A percentile compares a stretch with the other conserved stretches of the same genome.
Evolutionary conservation across 2,797 vertebrate species (phyloP).

Genomic region (Rhyacichthys aspro): DNA sequence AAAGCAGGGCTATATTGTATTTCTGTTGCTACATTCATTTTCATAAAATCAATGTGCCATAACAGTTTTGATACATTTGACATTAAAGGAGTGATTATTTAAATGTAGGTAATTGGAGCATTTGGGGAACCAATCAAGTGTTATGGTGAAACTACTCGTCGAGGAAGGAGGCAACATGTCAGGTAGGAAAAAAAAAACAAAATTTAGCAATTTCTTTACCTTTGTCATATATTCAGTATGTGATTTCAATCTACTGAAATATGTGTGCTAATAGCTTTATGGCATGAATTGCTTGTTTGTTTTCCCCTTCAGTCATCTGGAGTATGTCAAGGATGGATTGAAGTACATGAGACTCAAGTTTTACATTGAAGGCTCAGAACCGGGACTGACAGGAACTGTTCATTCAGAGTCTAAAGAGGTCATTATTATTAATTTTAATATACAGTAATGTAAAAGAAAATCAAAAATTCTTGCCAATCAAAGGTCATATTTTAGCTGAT

Average conservation of each 20-base stretch:
- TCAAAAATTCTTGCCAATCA: background rate
- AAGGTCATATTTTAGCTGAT: background rate
- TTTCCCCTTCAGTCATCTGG: slow-evolving; percentile 81
- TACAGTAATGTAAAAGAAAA: too few relatives aligned
- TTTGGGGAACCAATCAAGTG: slow-evolving; percentile 94
- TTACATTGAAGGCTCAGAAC: slow-evolving; percentile 93
- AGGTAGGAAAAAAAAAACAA: slow-evolving; percentile 77
- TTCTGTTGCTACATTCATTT: background rate
- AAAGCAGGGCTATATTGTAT: too few relatives aligned
- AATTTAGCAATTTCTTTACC: background rate
- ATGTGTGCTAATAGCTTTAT: background rate
- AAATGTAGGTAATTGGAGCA: slow-evolving; percentile 85
- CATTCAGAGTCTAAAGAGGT: slow-evolving; percentile 92
- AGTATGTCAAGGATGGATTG: slow-evolving; percentile 87
- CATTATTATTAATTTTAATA: background rate
- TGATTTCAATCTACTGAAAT: background rate
- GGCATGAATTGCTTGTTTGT: background rate
- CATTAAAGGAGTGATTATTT: background rate
- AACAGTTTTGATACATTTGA: slow-evolving; percentile 2
- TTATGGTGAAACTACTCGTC: slow-evolving; percentile 89
- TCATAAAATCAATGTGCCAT: background rate
- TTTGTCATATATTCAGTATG: background rate
- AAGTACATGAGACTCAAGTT: slow-evolving; percentile 92
- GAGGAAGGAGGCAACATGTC: slow-evolving; percentile 91
- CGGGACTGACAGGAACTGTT: slow-evolving; percentile 88